Base-by-base conservation (phyloP, 2,113 vertebrate species). In the Xenopus laevis region DNA sequence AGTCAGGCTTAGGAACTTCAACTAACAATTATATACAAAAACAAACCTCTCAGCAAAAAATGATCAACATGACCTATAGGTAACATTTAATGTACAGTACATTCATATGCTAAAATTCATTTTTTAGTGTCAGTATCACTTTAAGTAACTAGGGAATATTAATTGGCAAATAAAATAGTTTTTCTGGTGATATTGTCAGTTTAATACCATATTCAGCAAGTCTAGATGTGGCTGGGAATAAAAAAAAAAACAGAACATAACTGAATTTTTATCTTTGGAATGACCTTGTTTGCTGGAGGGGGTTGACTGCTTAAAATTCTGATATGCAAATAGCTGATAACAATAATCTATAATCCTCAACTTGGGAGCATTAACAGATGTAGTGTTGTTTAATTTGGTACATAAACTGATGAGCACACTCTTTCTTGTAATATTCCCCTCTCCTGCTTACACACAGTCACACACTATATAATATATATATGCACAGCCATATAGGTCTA, bases 241-340 rank as follows among this genome's bases (percentile, higher is more conserved):
- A 75, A 75, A 50, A 83, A 83, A 88, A 3, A 27, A 5, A 80
- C 74, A 82, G 45, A 80, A 78, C 16, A 27, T 65, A 73, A 66
- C 71, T 53, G 83, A 79, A 21, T 81, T 82, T 87, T 86, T 84
- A 85, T 94, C 91, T 94, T 87, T 81, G 85, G 55, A 87, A 85
- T 89, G 92, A 92, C 92, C 92, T 93, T 92, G 92, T 86, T 87
- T 63, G 71, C 89, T 82, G 84, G 82, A 90, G 90, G 89, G 92
- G 89, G 88, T 89, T 85, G 85, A 79, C 89, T 82, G 81, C 86
- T 93, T 79, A 33, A 86, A 92, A 78, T 77, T 88, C 89, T 86
- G 89, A 91, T 81, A 89, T 86, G 90, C 87, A 87, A 89, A 92
- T 91, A 80, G 40, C 33, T 59, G 76, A 88, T 84, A 88, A 78